Evolutionary conservation across 2,113 vertebrate genomes (phyloP), one percentile per base, ranked within the genome.

Genomic region (Nycticryphes semicollaris): DNA sequence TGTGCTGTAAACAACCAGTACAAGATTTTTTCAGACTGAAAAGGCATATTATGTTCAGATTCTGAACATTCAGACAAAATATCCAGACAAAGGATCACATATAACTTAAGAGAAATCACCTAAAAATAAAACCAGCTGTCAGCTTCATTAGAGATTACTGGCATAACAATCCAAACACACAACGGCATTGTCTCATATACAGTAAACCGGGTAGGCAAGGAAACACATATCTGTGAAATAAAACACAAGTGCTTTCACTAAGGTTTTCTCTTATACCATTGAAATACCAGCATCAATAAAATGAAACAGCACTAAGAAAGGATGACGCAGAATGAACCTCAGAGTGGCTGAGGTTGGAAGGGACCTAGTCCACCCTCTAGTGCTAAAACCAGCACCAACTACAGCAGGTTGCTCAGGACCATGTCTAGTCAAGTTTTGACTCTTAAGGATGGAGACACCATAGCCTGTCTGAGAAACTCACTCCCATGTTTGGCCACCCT

Each of bases 51-150:
- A 53, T 19, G 6, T 33, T 90, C 54, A 72, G 74, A 74, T 47
- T 80, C 48, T 91, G 50, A 67, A 64, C 30, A 60, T 68, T 82
- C 43, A 87, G 31, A 16, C 8, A 18, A 9, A 77, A 60, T 10
- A 43, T 39, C 23, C 10, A 85, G 19, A 64, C 33, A 72, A 81
- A 70, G 12, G 17, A 77, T 56, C 54, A 37, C 31, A 8, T 53
- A 47, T 25, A 79, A 66, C 69, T 88, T 59, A 57, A 75, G 12
- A 12, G 21, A 72, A 91, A 79, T 51, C 1, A 1, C 19, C 54
- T 35, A 45, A 87, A 88, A 96, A 75, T 63, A 79, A 84, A 95
- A 70, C 76, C 28, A 91, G 39, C 69, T 37, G 7, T 70, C 80
- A 73, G 19, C 39, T 53, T 83, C 10, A 5, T 84, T 72, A 85